These are phyloP conservation scores for Ageneiosus marmoratus DNA, from an alignment of 2,113 vertebrate genomes.

Conservation along the genomic window DNA sequence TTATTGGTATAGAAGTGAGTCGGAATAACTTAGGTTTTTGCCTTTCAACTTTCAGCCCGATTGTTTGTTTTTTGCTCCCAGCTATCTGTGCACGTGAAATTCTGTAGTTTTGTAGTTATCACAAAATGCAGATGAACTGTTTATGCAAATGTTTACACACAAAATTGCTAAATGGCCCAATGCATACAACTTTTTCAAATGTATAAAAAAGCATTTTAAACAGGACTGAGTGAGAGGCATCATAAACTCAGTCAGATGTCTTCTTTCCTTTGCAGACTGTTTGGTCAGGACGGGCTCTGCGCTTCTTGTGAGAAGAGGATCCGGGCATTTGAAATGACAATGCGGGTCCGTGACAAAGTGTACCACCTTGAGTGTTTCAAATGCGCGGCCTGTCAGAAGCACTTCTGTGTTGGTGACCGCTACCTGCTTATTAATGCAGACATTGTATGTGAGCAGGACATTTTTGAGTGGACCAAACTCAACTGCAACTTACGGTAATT, in stretches of 20 bases:
- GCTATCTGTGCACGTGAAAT: background rate
- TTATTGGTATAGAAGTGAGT: too few species aligned
- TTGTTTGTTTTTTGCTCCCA: background rate
- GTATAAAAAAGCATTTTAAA: background rate
- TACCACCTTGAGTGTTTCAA: slow-evolving; percentile 99
- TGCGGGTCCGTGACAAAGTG: slow-evolving; percentile 97
- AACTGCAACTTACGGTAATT: slow-evolving; percentile 77
- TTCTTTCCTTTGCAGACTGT: slow-evolving; percentile 78
- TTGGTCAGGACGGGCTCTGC: slow-evolving; percentile 95
- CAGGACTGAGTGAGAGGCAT: background rate
- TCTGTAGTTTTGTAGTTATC: background rate
- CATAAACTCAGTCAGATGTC: background rate
- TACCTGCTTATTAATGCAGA: slow-evolving; percentile 98
- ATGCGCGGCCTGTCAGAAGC: slow-evolving; percentile 97
- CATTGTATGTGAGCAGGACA: slow-evolving; percentile 99
- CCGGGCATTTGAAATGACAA: slow-evolving; percentile 98
- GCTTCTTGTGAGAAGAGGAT: slow-evolving; percentile 97
- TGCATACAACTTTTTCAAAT: background rate
- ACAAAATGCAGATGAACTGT: background rate
- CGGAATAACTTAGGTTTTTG: background rate
- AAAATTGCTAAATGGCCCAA: background rate
- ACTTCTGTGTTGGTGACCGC: slow-evolving; percentile 97
- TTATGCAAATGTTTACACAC: background rate
- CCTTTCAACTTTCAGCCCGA: background rate
- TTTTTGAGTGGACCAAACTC: slow-evolving; percentile 98